These are phyloP conservation scores for Sebastes reedi DNA, from an alignment of 2,797 vertebrate genomes.

Conservation along the genomic window DNA sequence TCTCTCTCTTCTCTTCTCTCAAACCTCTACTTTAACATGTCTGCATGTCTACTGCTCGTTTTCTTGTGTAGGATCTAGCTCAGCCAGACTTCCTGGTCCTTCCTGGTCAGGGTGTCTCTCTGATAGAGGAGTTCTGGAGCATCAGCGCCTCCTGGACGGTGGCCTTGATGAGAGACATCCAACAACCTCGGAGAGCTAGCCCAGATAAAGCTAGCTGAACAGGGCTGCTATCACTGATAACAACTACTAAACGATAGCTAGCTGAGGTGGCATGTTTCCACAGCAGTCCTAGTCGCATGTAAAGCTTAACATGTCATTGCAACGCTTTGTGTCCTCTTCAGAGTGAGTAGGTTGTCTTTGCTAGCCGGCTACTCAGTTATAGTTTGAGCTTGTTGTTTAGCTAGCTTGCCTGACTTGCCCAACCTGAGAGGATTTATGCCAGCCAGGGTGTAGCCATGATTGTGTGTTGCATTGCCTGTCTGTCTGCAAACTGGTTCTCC, in stretches of 20 bases:
- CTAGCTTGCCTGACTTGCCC: not conserved
- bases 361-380: constrained; percentile 22
- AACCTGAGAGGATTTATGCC: not conserved
- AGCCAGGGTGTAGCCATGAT: not conserved
- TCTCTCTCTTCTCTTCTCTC: constrained; percentile 52
- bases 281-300: not conserved
- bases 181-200: constrained; percentile 59
- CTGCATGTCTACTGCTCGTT: constrained; percentile 21
- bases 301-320: constrained; percentile 15
- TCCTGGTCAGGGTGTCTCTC: not conserved
- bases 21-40: constrained; percentile 29
- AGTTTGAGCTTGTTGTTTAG: no score
- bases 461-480: not conserved
- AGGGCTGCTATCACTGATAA: not conserved
- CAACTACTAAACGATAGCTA: not conserved
- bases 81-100: not conserved
- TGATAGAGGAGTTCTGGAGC: constrained; percentile 49
- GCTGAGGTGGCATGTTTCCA: not conserved
- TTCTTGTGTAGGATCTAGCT: not conserved
- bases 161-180: constrained; percentile 60
- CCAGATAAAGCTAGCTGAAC: constrained; percentile 39
- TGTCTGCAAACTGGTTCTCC: constrained; percentile 5
- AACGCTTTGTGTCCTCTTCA: constrained; percentile 48
- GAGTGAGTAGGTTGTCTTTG: constrained; percentile 8
- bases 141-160: constrained; percentile 53